Percentiles rank a stretch among this genome's conserved stretches.
phyloP scores from a whole-genome alignment of 2,888 invertebrate species.

The Acleris sparsana region DNA sequence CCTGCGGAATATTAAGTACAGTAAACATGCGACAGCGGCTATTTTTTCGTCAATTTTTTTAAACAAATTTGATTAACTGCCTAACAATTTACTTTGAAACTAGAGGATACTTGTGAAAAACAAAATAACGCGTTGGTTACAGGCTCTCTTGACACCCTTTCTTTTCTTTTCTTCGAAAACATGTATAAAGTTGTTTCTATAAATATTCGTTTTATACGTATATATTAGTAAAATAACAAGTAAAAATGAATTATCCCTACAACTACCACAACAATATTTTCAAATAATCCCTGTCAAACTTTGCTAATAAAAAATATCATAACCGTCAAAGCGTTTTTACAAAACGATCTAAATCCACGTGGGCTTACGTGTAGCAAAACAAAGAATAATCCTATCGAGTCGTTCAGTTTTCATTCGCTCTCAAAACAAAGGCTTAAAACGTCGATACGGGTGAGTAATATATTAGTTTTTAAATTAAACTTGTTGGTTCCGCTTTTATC shows the following conservation, averaged over 20 bases:
- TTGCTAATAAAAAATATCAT: constrained; percentile 1
- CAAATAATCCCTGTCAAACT: not conserved
- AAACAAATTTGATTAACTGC: too few relatives aligned
- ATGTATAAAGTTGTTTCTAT: too few relatives aligned
- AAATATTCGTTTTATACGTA: not conserved
- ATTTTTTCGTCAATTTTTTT: too few relatives aligned
- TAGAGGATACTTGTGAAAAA: too few relatives aligned
- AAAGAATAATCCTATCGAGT: not conserved
- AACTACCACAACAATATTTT: not conserved
- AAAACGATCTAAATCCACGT: not conserved
- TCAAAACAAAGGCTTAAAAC: not conserved
- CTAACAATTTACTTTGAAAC: too few relatives aligned
- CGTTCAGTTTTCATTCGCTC: not conserved
- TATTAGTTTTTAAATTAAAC: not conserved
- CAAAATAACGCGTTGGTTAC: too few relatives aligned
- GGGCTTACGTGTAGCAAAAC: constrained; percentile 4
- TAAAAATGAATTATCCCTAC: not conserved
- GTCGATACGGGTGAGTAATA: not conserved
- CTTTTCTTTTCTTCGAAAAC: too few relatives aligned
- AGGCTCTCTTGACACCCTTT: too few relatives aligned
- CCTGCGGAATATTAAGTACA: not conserved
- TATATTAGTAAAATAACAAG: not conserved
- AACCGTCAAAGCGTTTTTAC: not conserved
- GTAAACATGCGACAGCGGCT: too few relatives aligned
- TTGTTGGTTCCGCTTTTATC: not conserved